phyloP scores from a whole-genome alignment of 2,888 invertebrate genomes.

The Trachelus troglodyta region DNA sequence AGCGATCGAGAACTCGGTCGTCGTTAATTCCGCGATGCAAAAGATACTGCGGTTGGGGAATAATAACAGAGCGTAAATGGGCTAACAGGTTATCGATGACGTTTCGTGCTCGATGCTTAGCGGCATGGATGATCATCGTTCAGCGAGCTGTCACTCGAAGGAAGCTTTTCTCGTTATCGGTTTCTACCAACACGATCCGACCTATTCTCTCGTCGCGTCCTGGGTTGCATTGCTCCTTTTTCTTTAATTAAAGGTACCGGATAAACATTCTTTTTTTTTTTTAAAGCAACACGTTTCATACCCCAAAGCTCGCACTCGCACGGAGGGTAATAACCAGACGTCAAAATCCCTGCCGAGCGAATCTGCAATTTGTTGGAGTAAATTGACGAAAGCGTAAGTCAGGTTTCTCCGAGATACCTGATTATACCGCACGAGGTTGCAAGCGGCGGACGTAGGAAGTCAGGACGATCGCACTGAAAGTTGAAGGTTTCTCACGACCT shows the following conservation, averaged over 20 bases:
- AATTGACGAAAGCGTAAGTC: background rate
- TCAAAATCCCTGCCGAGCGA: too few relatives aligned
- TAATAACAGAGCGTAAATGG: conserved; percentile 2
- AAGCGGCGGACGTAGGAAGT: conserved; percentile 17
- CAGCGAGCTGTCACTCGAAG: too few relatives aligned
- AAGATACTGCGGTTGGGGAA: background rate
- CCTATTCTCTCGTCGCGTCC: too few relatives aligned
- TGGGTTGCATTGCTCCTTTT: too few relatives aligned
- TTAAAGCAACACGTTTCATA: too few relatives aligned
- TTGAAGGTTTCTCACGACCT: conserved; percentile 50
- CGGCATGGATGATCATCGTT: background rate
- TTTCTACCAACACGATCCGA: too few relatives aligned
- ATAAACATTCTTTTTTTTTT: too few relatives aligned
- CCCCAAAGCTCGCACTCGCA: too few relatives aligned
- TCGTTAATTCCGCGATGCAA: background rate
- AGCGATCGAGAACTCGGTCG: background rate
- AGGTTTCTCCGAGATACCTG: background rate
- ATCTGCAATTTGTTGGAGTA: too few relatives aligned
- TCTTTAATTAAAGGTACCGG: too few relatives aligned
- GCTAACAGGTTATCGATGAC: background rate
- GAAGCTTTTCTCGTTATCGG: background rate
- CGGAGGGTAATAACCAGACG: too few relatives aligned
- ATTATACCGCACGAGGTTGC: conserved; percentile 16
- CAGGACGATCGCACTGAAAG: conserved; percentile 44
- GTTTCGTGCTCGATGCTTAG: background rate